A percentile compares a stretch with the other conserved stretches of the same genome.
Evolutionary conservation across 2,113 vertebrate species (phyloP).

Genomic region (Psilopsiagon aurifrons): DNA sequence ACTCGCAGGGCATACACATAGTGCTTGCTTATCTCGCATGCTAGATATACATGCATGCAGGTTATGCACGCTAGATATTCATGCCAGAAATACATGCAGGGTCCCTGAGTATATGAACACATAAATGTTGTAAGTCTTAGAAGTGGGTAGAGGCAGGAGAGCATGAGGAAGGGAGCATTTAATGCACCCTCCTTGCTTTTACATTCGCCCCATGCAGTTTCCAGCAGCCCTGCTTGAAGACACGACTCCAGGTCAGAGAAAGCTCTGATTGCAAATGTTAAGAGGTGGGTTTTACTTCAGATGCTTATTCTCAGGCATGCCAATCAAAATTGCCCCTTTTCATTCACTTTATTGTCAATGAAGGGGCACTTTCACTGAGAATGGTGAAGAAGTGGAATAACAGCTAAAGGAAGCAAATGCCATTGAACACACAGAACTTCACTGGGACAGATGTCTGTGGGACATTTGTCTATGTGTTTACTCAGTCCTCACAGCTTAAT

Average conservation of each 20-base stretch:
- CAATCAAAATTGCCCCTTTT: background rate
- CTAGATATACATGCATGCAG: too few species aligned
- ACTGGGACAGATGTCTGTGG: background rate
- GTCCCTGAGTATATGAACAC: background rate
- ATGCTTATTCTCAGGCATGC: background rate
- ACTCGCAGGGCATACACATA: background rate
- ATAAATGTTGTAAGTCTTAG: background rate
- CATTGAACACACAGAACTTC: background rate
- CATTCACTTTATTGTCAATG: background rate
- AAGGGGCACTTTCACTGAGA: background rate
- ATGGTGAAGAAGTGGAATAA: background rate
- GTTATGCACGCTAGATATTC: background rate
- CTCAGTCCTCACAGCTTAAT: background rate
- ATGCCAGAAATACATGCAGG: background rate
- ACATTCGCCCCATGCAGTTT: accelerated
- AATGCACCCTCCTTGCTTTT: background rate
- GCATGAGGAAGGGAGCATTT: background rate
- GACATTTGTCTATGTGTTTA: background rate
- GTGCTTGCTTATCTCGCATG: background rate
- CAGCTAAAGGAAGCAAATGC: background rate
- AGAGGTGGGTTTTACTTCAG: background rate
- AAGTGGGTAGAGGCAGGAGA: background rate
- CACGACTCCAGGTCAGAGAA: background rate
- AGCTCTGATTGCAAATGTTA: background rate
- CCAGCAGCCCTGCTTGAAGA: background rate